Conservation (phyloP, 2,888 invertebrate species). For the Drosophila kambysellisi region DNA sequence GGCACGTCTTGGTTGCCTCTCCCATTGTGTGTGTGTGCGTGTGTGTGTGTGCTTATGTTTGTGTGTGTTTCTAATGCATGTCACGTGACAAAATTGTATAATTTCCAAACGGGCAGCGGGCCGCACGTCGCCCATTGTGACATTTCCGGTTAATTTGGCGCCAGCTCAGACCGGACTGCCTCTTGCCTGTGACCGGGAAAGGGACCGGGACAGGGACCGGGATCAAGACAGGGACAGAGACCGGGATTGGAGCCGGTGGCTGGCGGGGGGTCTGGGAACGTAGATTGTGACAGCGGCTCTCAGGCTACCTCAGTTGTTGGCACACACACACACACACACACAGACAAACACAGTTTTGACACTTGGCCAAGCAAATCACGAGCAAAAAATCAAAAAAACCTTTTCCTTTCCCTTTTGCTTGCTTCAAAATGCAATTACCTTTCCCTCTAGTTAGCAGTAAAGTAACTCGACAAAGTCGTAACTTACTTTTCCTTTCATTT, state of each 20-base stretch:
- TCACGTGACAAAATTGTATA: constrained; percentile 83
- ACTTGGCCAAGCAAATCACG: constrained; percentile 78
- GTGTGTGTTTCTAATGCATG: constrained; percentile 69
- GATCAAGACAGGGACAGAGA: neutral
- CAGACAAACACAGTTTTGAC: constrained; percentile 60
- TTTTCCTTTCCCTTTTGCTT: constrained; percentile 68
- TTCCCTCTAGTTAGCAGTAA: constrained; percentile 70
- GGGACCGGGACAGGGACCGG: neutral
- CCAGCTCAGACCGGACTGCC: constrained; percentile 68
- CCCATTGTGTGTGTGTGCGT: constrained; percentile 29
- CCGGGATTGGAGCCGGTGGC: constrained; percentile 12
- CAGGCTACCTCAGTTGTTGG: constrained; percentile 35
- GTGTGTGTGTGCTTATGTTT: constrained; percentile 32
- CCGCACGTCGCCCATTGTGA: constrained; percentile 82
- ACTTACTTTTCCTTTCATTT: constrained; percentile 82
- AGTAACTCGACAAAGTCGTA: constrained; percentile 72
- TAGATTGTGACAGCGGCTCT: constrained; percentile 29
- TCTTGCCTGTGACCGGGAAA: constrained; percentile 21
- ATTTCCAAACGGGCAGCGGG: constrained; percentile 74
- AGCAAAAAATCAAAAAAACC: constrained; percentile 26
- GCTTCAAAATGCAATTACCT: constrained; percentile 77
- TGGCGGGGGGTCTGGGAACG: constrained; percentile 1
- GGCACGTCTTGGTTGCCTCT: constrained; percentile 65
- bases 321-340: constrained; percentile 30
- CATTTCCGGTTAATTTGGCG: constrained; percentile 81